Evolutionary conservation across 2,888 invertebrate species (phyloP), one percentile per base, ranked within the genome.

Genomic region (Chymomyza fuscimana): DNA sequence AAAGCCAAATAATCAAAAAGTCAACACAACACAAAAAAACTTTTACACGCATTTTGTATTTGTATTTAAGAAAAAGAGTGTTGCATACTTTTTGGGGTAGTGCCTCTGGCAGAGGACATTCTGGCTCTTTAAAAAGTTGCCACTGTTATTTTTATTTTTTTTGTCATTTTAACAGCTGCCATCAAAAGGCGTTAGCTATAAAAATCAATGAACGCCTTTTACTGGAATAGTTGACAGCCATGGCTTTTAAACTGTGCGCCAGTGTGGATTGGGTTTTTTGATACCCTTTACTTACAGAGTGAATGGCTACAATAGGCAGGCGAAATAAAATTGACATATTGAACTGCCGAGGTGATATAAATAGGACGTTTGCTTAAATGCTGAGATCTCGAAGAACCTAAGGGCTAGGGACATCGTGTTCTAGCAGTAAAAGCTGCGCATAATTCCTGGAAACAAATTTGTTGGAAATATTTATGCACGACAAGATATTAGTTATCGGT

Each of bases 1-100:
- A 84, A 83, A 84, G 86, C 80, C 82, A 86, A 83, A 83, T 85
- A 83, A 82, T 81, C 82, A 82, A 65, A 82, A 79, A 81, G 85
- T 76, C 81, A 80, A 73, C 81, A 85, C 74, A 85, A 82, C 76
- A 62, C 74, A n/a, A 29, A 60, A 59, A 52, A 62, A 72, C 63
- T 51, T 51, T n/a, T 25, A 16, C 51, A 50, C 52, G 59, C 76
- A 63, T 15, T 54, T 60, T 58, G 50, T 25, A 66, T 46, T 46
- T 46, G 40, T 46, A 46, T 46, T 22, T 29, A 58, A 59, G 7
- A 22, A 59, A n/a, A 12, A 32, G 16, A 46, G 16, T 54, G 54
- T 32, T 64, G 50, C 29, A 52, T 64, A 54, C 54, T 64, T 64
- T 64, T 64, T 52, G 58, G 58, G 40, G 19, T 22, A 40, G 5